Evolutionary conservation across 2,888 invertebrate genomes (phyloP).

Genomic region (Heliconius ismenius): DNA sequence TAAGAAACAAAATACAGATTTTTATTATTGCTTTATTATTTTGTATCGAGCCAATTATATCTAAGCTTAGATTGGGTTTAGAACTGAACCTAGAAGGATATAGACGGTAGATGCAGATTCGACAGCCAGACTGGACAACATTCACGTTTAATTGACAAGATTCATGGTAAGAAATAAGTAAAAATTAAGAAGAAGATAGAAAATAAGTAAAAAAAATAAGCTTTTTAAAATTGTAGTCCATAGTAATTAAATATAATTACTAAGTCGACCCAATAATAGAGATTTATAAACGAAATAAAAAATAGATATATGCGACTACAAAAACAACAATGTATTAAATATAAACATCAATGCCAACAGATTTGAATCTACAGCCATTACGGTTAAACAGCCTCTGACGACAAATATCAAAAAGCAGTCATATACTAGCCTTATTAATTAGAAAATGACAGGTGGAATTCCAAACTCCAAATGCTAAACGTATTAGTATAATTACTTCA

Average conservation of each 20-base stretch:
- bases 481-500: constrained; percentile 24
- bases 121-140: not conserved
- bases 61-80: not conserved
- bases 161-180: no score
- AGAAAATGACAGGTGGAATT: constrained; percentile 21
- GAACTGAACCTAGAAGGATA: not conserved
- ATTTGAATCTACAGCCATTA: not conserved
- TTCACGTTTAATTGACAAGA: no score
- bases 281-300: no score
- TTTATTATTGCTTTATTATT: constrained; percentile 21
- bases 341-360: not conserved
- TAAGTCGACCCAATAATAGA: no score
- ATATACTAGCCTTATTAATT: constrained; percentile 2
- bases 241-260: no score
- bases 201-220: no score
- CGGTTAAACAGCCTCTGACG: not conserved
- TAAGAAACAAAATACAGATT: constrained; percentile 36
- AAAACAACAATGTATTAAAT: no score
- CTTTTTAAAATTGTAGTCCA: no score
- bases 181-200: no score
- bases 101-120: not conserved
- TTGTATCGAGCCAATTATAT: not conserved
- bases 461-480: not conserved
- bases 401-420: not conserved
- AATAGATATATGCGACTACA: not conserved